Evolutionary conservation across 2,113 vertebrate species (phyloP), one percentile per base, ranked within the genome.

Genomic region (Pipra filicauda): DNA sequence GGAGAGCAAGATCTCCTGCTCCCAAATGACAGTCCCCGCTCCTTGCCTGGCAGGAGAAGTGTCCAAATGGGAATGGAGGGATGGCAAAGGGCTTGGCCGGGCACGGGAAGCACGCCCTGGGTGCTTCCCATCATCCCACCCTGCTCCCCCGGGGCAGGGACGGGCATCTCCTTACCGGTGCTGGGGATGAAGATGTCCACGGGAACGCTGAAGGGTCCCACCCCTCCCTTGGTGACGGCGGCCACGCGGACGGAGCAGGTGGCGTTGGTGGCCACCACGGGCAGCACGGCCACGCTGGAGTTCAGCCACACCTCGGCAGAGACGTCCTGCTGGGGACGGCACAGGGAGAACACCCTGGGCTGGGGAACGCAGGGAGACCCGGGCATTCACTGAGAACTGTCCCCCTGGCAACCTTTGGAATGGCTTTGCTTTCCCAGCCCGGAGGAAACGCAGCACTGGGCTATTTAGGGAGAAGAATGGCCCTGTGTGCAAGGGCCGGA

Each of bases 161-260:
- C 0, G 1, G 28, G 35, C 23, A 5, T 27, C 52, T 64, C 61
- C 61, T 64, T 43, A 64, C 61, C 61, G 5, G 21, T 17, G 39
- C 89, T 95, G 16, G 98, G 98, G 93, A 99, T 97, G 89, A 98
- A 98, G 64, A 99, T 48, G 46, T 93, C 94, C 91, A 98, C 96
- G 0, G 97, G 98, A 20, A 96, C 89, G 92, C 99, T 99, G 98
- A 98, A 98, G 66, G 98, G 98, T 46, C 99, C 99, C 28, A 97
- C 96, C 11, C 99, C 99, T 7, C 98, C 98, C 46, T 92, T 98
- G 9, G 99, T 99, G 97, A 98, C 59, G 0, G 99, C 99, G 0
- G 99, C 98, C 44, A 99, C 98, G 41, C 98, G 98, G 89, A 99
- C 86, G 6, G 95, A 98, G 96, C 98, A 99, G 3, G 98, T 98